Percentiles rank a stretch among this genome's conserved stretches.
phyloP scores from a whole-genome alignment of 2,888 invertebrate species.

The Microctonus aethiopoides region DNA sequence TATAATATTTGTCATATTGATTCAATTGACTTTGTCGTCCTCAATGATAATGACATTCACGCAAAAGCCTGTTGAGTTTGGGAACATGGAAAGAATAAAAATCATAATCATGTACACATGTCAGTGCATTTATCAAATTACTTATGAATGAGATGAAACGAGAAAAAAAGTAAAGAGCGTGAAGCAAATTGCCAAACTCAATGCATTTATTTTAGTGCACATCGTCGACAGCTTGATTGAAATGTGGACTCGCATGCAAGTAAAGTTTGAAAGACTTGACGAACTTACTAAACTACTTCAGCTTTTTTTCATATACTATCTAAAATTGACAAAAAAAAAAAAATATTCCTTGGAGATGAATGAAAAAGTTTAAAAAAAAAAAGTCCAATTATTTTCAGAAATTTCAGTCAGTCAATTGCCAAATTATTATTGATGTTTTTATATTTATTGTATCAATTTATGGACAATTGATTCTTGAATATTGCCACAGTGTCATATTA shows the following conservation, averaged over 20 bases:
- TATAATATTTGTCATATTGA: not conserved
- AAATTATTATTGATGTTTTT: too few species aligned
- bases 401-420: too few species aligned
- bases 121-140: too few species aligned
- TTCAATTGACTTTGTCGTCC: not conserved
- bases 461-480: not conserved
- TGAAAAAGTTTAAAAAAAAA: too few species aligned
- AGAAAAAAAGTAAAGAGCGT: not conserved
- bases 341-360: too few species aligned
- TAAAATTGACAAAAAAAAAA: too few species aligned
- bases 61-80: not conserved
- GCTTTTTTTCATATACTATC: too few species aligned
- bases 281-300: not conserved
- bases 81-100: not conserved
- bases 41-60: not conserved
- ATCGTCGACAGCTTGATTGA: conserved; percentile 30
- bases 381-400: too few species aligned
- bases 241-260: conserved; percentile 30
- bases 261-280: conserved; percentile 39
- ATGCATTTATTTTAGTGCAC: conserved; percentile 35
- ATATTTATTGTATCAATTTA: not conserved
- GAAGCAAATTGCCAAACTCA: conserved; percentile 6
- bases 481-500: not conserved
- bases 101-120: not conserved
- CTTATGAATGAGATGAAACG: not conserved